These are phyloP conservation scores for Polyodon spathula DNA, from an alignment of 2,113 vertebrate genomes.

Conservation along the genomic window DNA sequence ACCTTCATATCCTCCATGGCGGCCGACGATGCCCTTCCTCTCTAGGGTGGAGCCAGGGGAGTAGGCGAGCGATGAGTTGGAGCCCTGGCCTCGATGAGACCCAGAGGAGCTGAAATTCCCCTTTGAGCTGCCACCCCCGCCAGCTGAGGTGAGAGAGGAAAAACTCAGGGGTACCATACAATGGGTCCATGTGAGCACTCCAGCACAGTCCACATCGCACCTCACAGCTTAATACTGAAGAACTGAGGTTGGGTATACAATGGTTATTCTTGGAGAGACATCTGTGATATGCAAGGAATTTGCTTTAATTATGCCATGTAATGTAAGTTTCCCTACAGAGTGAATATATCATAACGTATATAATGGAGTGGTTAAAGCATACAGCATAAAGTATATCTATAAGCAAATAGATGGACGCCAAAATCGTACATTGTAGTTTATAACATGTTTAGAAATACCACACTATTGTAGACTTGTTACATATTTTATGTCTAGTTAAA, in stretches of 20 bases:
- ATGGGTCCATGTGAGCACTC: background rate
- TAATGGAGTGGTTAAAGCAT: too few relatives aligned
- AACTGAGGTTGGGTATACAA: background rate
- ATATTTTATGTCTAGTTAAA: slow-evolving; percentile 17
- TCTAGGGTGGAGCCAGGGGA: slow-evolving; percentile 68
- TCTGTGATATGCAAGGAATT: too few relatives aligned
- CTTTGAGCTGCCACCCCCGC: slow-evolving; percentile 59
- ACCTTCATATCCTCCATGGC: slow-evolving; percentile 73
- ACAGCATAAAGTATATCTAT: too few relatives aligned
- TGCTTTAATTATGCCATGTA: too few relatives aligned
- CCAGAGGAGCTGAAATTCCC: slow-evolving; percentile 49
- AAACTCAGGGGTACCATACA: background rate
- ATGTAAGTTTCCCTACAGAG: too few relatives aligned
- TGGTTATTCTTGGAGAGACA: too few relatives aligned
- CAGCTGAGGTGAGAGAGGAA: background rate
- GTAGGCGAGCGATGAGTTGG: slow-evolving; percentile 52
- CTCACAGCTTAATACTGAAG: background rate
- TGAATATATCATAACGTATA: too few relatives aligned
- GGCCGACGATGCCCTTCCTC: slow-evolving; percentile 57
- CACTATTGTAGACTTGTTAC: background rate
- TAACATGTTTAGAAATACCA: background rate
- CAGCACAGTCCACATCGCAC: background rate
- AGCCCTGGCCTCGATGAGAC: slow-evolving; percentile 53
- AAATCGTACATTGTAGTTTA: too few relatives aligned
- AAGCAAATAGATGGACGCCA: background rate